A percentile compares a stretch with the other conserved stretches of the same genome.
These are phyloP conservation scores for Picathartes gymnocephalus DNA, from an alignment of 2,113 vertebrate species.

Conservation along the genomic window DNA sequence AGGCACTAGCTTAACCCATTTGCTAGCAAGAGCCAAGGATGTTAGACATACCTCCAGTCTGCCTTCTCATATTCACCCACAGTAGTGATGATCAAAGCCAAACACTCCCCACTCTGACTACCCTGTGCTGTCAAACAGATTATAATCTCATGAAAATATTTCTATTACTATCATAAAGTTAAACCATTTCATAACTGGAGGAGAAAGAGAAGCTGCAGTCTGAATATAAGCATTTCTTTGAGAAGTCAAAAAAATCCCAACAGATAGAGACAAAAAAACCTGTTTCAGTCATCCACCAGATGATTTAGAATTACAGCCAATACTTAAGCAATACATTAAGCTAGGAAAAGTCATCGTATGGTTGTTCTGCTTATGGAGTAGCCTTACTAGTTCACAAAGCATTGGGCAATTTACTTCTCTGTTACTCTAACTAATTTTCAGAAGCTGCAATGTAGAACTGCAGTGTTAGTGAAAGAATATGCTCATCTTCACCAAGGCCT, in stretches of 20 bases:
- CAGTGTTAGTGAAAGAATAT: background rate
- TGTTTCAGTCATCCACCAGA: background rate
- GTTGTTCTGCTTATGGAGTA: constrained; percentile 25
- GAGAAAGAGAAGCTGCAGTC: constrained; percentile 6
- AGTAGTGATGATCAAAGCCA: background rate
- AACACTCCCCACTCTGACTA: background rate
- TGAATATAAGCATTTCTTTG: constrained; percentile 12
- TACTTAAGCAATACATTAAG: constrained; percentile 5
- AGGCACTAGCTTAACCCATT: constrained; percentile 16
- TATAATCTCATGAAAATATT: constrained; percentile 9
- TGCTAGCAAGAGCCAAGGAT: background rate
- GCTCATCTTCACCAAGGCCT: constrained; percentile 27
- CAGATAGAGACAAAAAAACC: background rate
- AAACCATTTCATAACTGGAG: constrained; percentile 11
- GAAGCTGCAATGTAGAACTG: constrained; percentile 46
- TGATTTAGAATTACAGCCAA: constrained; percentile 25
- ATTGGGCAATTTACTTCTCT: background rate
- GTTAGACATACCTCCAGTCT: background rate
- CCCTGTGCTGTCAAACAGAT: constrained; percentile 15
- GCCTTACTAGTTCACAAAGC: constrained; percentile 30
- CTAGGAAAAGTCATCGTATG: background rate
- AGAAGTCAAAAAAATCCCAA: constrained; percentile 3
- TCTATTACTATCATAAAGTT: background rate
- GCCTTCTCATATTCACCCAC: background rate
- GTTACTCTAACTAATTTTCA: constrained; percentile 10